Evolutionary conservation across 1,140 invertebrate genomes (phyloP).

Genomic region (Drosophila baimaii): DNA sequence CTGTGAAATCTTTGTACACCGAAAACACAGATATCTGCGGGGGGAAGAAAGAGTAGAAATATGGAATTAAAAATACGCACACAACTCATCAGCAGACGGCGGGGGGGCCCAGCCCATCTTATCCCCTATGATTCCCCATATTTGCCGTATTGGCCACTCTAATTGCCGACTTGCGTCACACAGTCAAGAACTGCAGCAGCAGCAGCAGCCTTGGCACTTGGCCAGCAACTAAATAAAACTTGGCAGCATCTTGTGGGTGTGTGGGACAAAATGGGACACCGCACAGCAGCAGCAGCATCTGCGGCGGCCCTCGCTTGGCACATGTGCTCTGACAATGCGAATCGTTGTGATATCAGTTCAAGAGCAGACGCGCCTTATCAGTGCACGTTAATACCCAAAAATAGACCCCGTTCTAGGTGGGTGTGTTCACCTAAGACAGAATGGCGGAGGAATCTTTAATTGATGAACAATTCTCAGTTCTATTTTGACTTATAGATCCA

Average conservation of each 20-base stretch:
- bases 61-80: conserved; percentile 74
- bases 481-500: conserved; percentile 30
- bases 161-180: conserved; percentile 77
- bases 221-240: conserved; percentile 67
- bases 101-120: conserved; percentile 1
- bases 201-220: conserved; percentile 41
- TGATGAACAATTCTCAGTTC: conserved; percentile 10
- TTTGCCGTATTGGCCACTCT: conserved; percentile 43
- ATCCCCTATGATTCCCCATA: conserved; percentile 9
- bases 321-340: conserved; percentile 34
- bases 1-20: conserved; percentile 95
- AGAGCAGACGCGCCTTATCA: conserved; percentile 43
- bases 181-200: conserved; percentile 68
- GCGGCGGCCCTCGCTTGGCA: background rate
- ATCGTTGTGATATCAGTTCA: conserved; percentile 42
- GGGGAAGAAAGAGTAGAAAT: conserved; percentile 60
- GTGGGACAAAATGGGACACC: background rate
- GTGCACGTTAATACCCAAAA: conserved; percentile 24
- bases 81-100: conserved; percentile 37
- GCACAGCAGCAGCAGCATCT: conserved; percentile 29
- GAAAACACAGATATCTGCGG: conserved; percentile 95
- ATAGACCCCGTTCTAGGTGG: conserved; percentile 13
- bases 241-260: conserved; percentile 60
- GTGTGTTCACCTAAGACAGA: conserved; percentile 10
- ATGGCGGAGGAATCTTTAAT: conserved; percentile 13